These are phyloP conservation scores for Echeneis naucrates DNA, from an alignment of 2,797 vertebrate species.

Conservation along the genomic window DNA sequence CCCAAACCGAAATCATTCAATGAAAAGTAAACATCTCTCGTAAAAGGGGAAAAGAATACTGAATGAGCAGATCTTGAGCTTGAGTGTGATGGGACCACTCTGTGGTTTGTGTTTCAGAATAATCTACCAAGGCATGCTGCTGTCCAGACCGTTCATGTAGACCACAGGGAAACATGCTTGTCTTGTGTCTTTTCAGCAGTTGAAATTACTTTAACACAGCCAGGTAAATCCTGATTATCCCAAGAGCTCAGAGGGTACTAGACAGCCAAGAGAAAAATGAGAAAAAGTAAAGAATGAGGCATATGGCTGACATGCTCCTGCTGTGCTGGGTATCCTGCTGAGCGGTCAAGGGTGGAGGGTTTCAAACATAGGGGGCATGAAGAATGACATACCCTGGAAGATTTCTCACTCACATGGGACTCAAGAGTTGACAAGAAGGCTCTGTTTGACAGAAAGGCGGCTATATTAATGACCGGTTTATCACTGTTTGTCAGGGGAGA, in stretches of 20 bases:
- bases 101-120: conserved; percentile 63
- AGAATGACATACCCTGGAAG: conserved; percentile 72
- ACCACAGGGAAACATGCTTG: conserved; percentile 63
- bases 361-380: conserved; percentile 67
- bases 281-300: conserved; percentile 68
- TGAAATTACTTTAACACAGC: conserved; percentile 68
- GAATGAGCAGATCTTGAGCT: conserved; percentile 56
- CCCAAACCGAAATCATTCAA: conserved; percentile 29
- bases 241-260: conserved; percentile 44
- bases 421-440: conserved; percentile 71
- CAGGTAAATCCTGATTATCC: conserved; percentile 54
- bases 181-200: conserved; percentile 42
- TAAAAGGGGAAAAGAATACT: conserved; percentile 58
- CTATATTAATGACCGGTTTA: conserved; percentile 79
- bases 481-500: conserved; percentile 70
- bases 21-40: conserved; percentile 37
- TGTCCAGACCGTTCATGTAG: conserved; percentile 49
- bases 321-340: conserved; percentile 58
- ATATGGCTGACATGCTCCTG: conserved; percentile 69
- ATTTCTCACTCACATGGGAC: conserved; percentile 70
- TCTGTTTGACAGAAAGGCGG: conserved; percentile 74
- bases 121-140: conserved; percentile 48
- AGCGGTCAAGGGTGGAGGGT: conserved; percentile 64
- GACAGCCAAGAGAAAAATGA: conserved; percentile 64
- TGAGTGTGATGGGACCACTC: conserved; percentile 43